These are phyloP conservation scores for Equus przewalskii DNA, from an alignment of 2,113 vertebrate genomes.

Conservation along the genomic window DNA sequence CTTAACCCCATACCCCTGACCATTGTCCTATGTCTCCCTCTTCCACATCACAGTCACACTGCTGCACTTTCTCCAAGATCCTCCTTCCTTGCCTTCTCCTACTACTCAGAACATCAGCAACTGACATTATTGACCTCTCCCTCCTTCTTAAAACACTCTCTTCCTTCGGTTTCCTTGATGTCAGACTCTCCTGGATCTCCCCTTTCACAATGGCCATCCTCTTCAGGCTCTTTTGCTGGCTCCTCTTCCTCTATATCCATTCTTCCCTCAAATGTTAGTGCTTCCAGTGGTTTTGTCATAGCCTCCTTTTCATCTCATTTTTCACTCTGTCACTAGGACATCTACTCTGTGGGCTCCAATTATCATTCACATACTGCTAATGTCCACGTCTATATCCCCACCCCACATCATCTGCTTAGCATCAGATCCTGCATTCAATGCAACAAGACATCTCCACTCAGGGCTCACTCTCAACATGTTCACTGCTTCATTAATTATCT, in stretches of 20 bases:
- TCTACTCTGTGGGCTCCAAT: no score
- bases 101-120: neutral
- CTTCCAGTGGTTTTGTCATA: neutral
- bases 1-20: no score
- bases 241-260: neutral
- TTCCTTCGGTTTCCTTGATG: neutral
- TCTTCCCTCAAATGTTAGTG: neutral
- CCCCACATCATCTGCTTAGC: no score
- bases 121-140: neutral
- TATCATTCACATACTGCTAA: no score
- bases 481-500: neutral
- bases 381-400: no score
- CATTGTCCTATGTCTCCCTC: neutral
- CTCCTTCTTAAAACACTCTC: neutral
- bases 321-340: no score
- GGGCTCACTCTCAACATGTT: neutral
- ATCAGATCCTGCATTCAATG: neutral
- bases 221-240: neutral
- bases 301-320: no score
- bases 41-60: neutral
- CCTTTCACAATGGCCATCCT: rapidly evolving
- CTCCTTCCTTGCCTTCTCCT: neutral
- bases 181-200: neutral
- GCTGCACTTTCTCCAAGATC: neutral
- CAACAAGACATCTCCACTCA: neutral